Evolutionary conservation across 2,888 invertebrate species (phyloP).

Genomic region (Epirrhoe alternata): DNA sequence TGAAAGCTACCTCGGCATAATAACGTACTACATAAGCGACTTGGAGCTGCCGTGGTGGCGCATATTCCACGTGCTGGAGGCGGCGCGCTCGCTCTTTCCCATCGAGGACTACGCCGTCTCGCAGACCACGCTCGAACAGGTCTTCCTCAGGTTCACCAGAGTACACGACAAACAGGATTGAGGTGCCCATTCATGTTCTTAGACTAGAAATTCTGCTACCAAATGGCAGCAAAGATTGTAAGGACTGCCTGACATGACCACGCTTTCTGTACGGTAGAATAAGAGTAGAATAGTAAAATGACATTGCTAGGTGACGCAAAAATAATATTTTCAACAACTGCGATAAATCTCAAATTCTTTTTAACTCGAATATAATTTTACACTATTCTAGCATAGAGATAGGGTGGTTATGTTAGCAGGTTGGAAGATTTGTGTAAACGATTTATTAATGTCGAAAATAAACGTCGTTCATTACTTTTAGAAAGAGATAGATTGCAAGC

Average conservation of each 20-base stretch:
- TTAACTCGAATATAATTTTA: too few species aligned
- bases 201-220: not conserved
- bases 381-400: too few species aligned
- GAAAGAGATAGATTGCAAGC: too few species aligned
- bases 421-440: too few species aligned
- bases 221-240: not conserved
- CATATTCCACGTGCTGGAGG: slow-evolving; percentile 88
- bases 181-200: slow-evolving; percentile 16
- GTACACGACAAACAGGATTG: slow-evolving; percentile 49
- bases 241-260: not conserved
- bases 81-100: slow-evolving; percentile 80
- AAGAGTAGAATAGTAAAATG: too few species aligned
- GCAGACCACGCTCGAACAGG: slow-evolving; percentile 93
- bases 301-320: too few species aligned
- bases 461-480: too few species aligned
- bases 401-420: too few species aligned
- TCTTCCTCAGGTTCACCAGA: slow-evolving; percentile 87
- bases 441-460: too few species aligned
- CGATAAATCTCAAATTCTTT: too few species aligned
- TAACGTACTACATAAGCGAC: slow-evolving; percentile 88
- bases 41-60: slow-evolving; percentile 86
- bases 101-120: slow-evolving; percentile 92
- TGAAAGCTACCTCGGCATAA: slow-evolving; percentile 89
- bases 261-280: too few species aligned
- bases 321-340: too few species aligned